Evolutionary conservation across 2,888 invertebrate species (phyloP).

Genomic region (Lycophotia porphyrea): DNA sequence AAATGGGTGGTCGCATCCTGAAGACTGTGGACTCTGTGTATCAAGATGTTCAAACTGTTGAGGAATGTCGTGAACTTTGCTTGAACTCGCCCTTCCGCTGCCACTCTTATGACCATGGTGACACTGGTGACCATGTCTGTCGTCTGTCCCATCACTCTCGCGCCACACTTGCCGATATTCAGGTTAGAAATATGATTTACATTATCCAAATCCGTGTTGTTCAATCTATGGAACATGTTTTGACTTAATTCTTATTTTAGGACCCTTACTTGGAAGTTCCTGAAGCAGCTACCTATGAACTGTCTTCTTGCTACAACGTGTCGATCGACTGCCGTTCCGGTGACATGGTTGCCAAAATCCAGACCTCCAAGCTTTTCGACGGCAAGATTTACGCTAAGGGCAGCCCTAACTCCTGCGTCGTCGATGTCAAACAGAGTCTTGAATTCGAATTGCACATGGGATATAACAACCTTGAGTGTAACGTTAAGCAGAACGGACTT

Average conservation of each 20-base stretch:
- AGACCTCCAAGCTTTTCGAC: slow-evolving; percentile 97
- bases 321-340: slow-evolving; percentile 97
- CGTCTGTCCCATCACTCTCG: slow-evolving; percentile 97
- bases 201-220: neutral
- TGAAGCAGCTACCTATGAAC: slow-evolving; percentile 97
- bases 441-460: slow-evolving; percentile 98
- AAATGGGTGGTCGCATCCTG: slow-evolving; percentile 95
- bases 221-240: neutral
- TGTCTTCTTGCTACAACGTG: slow-evolving; percentile 98
- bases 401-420: slow-evolving; percentile 97
- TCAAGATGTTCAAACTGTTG: slow-evolving; percentile 96
- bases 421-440: slow-evolving; percentile 96
- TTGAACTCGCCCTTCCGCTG: slow-evolving; percentile 97
- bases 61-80: slow-evolving; percentile 97
- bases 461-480: slow-evolving; percentile 97
- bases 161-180: slow-evolving; percentile 96
- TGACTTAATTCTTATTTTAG: slow-evolving; percentile 79
- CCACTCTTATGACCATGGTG: slow-evolving; percentile 98
- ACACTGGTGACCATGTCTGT: slow-evolving; percentile 98
- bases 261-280: slow-evolving; percentile 97
- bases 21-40: slow-evolving; percentile 98
- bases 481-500: slow-evolving; percentile 96
- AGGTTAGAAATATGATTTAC: slow-evolving; percentile 87
- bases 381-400: slow-evolving; percentile 99
- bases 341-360: slow-evolving; percentile 97